Evolutionary conservation across 2,113 vertebrate species (phyloP), one percentile per base, ranked within the genome.

Genomic region (Xiphophorus hellerii): DNA sequence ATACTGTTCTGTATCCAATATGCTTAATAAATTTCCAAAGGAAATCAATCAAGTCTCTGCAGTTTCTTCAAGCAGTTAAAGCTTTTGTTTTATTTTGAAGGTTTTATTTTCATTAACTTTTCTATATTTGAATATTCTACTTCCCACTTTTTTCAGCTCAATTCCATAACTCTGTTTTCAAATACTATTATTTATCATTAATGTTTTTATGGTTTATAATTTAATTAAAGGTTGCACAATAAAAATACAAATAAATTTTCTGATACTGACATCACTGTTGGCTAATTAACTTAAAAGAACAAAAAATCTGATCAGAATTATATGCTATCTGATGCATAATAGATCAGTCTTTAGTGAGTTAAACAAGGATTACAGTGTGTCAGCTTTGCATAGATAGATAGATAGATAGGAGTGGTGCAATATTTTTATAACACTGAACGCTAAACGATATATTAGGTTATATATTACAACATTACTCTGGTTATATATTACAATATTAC

Each of bases 21-120:
- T 66, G 39, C 22, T 17, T 72, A 74, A 73, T 84, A 82, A 74
- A 84, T 30, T 72, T 29, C 29, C 35, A 73, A 71, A 0, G 0
- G 4, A 66, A 73, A 60, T 39, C 1, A 33, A 1, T 51, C 31
- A 12, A 61, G 37, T 71, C 30, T 62, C 30, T n/a, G 27, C 61
- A 63, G 54, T 74, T 61, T 75, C 13, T 83, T 51, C 74, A 62
- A 44, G 3, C 42, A 44, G 2, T 44, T 44, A 13, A 8, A 27
- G 7, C 1, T 42, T 15, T 35, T 80, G 51, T 58, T 58, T 58
- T 6, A 58, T 58, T 58, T n/a, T n/a, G 22, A 9, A 22, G 20
- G 1, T 10, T n/a, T 58, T 22, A n/a, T 25, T 58, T 58, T 58
- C 25, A 58, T n/a, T 9, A 58, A 17, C 44, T 48, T 48, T 48